Conservation (phyloP, 2,113 vertebrate species). For the Triplophysa siluroides region DNA sequence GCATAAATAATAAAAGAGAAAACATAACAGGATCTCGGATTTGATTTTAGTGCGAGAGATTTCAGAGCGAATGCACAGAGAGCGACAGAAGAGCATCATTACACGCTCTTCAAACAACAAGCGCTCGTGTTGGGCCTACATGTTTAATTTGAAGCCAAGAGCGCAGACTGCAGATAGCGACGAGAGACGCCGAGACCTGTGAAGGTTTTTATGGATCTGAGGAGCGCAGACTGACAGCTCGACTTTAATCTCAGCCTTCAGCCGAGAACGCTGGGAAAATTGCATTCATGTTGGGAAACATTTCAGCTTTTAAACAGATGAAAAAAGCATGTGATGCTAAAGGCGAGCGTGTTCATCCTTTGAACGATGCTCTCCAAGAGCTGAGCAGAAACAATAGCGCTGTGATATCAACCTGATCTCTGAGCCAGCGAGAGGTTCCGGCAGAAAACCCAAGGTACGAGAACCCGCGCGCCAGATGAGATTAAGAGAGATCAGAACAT, state of each 20-base stretch:
- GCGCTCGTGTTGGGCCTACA: conserved; percentile 28
- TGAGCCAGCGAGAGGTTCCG: conserved; percentile 36
- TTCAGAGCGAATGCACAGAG: too few species aligned
- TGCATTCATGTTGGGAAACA: conserved; percentile 75
- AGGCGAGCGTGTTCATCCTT: conserved; percentile 69
- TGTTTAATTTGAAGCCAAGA: conserved; percentile 73
- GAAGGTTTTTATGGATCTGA: conserved; percentile 66
- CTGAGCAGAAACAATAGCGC: conserved; percentile 70
- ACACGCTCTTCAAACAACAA: conserved; percentile 8
- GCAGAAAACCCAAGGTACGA: conserved; percentile 39
- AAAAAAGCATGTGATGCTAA: conserved; percentile 68
- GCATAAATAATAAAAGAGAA: too few species aligned
- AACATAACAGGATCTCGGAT: too few species aligned
- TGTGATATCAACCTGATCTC: conserved; percentile 68
- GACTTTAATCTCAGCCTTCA: conserved; percentile 76
- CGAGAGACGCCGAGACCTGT: conserved; percentile 59
- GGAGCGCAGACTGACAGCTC: conserved; percentile 69
- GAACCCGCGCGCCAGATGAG: conserved; percentile 58
- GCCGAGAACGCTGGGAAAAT: conserved; percentile 71
- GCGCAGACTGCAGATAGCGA: conserved; percentile 70
- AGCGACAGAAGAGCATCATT: not conserved
- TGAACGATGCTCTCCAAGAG: conserved; percentile 67
- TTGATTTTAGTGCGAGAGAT: too few species aligned
- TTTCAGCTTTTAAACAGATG: conserved; percentile 74
- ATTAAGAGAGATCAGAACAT: conserved; percentile 71